Evolutionary conservation across 2,113 vertebrate genomes (phyloP).

Genomic region (Galemys pyrenaicus): DNA sequence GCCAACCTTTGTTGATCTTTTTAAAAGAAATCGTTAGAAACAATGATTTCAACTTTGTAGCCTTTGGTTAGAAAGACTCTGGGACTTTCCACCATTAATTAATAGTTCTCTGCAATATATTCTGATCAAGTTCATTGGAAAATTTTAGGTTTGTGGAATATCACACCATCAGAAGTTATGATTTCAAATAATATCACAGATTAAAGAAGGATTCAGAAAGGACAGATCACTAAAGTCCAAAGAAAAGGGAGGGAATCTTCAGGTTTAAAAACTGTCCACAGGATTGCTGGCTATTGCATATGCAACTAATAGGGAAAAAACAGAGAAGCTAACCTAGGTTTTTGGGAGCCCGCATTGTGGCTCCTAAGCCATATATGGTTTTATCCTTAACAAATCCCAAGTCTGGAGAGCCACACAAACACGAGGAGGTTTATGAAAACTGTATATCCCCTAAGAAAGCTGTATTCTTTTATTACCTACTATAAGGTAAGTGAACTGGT

Average conservation of each 20-base stretch:
- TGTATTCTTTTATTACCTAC: not conserved
- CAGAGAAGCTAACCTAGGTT: not conserved
- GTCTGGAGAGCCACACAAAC: not conserved
- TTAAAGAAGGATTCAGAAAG: not conserved
- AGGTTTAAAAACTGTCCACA: not conserved
- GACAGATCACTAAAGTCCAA: not conserved
- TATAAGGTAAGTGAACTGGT: too few relatives aligned
- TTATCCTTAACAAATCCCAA: slow-evolving; percentile 3
- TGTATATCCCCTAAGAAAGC: not conserved
- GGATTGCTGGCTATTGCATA: not conserved
- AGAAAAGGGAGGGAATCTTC: not conserved
- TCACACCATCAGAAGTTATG: not conserved
- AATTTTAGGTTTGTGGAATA: not conserved
- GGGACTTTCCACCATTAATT: not conserved
- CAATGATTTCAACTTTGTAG: not conserved
- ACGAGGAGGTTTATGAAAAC: not conserved
- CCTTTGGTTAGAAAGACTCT: not conserved
- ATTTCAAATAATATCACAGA: not conserved
- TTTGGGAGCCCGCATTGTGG: slow-evolving; percentile 22
- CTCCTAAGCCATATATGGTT: not conserved
- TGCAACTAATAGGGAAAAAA: not conserved
- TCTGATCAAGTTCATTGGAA: not conserved
- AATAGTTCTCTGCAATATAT: not conserved
- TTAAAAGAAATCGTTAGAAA: not conserved
- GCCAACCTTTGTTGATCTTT: not conserved